Conservation (phyloP, 1,140 invertebrate genomes). For the Panagrolaimus sp. region DNA sequence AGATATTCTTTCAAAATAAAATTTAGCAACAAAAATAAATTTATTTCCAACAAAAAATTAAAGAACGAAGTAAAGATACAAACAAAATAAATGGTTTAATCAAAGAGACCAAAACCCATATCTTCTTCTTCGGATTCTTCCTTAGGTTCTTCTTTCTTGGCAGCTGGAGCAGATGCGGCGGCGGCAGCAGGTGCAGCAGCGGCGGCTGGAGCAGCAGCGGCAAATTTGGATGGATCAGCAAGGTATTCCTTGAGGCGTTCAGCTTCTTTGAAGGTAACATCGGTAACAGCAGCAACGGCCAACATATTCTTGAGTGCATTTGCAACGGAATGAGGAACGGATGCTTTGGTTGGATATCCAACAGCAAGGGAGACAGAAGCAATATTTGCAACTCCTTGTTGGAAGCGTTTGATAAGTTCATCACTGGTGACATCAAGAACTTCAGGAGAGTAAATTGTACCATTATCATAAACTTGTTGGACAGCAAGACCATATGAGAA, state of each 20-base stretch:
- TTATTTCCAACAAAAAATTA: too few relatives aligned
- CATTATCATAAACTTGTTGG: constrained; percentile 84
- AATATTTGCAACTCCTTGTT: constrained; percentile 79
- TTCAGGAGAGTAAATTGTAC: constrained; percentile 89
- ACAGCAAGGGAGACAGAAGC: constrained; percentile 87
- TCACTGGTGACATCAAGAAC: constrained; percentile 97
- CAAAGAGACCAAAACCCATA: constrained; percentile 64
- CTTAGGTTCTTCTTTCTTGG: constrained; percentile 61
- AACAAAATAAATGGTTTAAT: too few relatives aligned
- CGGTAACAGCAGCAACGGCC: constrained; percentile 88
- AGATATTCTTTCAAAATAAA: too few relatives aligned
- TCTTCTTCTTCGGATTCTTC: constrained; percentile 62
- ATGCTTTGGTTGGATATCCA: constrained; percentile 90
- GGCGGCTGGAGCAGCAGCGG: constrained; percentile 54
- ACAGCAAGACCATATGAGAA: constrained; percentile 96
- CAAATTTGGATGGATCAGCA: constrained; percentile 64
- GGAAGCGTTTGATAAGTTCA: constrained; percentile 81
- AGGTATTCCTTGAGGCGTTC: constrained; percentile 67
- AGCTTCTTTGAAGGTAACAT: constrained; percentile 88
- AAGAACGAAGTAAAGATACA: too few relatives aligned
- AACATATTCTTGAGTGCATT: constrained; percentile 97
- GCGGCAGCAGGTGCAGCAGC: constrained; percentile 55
- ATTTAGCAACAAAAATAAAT: too few relatives aligned
- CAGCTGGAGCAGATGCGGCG: constrained; percentile 55
- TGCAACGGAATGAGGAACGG: constrained; percentile 88